Percentiles rank a stretch among this genome's conserved stretches.
Evolutionary conservation across 1,140 invertebrate genomes (phyloP).

Genomic region (Aphis gossypii): DNA sequence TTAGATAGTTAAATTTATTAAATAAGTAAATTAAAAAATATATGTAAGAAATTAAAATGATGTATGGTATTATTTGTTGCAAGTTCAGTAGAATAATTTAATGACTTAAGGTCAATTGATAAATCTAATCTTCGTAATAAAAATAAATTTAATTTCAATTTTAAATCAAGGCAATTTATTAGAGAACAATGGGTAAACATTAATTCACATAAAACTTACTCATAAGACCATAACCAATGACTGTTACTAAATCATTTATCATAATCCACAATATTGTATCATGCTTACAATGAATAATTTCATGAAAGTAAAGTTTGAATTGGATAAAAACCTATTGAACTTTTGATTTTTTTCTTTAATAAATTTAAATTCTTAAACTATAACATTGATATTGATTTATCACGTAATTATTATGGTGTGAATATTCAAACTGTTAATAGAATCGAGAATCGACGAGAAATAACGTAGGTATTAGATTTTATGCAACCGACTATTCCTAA

Average conservation of each 20-base stretch:
- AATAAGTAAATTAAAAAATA: no score
- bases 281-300: not conserved
- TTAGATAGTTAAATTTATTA: not conserved
- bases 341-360: not conserved
- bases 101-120: not conserved
- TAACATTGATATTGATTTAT: not conserved
- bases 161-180: not conserved
- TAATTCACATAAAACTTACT: not conserved
- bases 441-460: not conserved
- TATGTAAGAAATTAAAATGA: not conserved
- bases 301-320: not conserved
- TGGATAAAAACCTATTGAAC: not conserved
- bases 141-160: not conserved
- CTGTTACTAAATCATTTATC: not conserved
- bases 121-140: not conserved
- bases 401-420: not conserved
- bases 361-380: no score
- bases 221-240: not conserved
- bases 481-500: no score
- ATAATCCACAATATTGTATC: not conserved
- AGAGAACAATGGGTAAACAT: not conserved
- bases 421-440: not conserved
- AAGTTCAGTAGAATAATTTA: not conserved
- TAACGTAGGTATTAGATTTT: not conserved
- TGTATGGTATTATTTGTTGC: not conserved